Evolutionary conservation across 2,797 vertebrate species (phyloP).

Genomic region (Smutsia gigantea): DNA sequence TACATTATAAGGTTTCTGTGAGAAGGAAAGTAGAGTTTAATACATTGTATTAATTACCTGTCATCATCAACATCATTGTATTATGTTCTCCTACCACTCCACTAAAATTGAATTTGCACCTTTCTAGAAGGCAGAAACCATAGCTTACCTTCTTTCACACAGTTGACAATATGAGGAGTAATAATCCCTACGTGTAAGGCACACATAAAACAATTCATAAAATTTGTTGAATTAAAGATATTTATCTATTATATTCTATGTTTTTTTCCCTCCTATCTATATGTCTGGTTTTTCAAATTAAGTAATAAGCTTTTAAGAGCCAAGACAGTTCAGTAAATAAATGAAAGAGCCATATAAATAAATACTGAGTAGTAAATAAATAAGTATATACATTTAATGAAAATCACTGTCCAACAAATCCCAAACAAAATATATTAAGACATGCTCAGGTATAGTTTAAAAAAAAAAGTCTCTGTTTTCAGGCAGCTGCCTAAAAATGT

Average conservation of each 20-base stretch:
- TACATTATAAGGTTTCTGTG: not conserved
- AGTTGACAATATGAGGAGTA: not conserved
- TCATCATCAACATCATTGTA: not conserved
- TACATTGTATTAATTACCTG: not conserved
- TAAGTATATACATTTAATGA: not conserved
- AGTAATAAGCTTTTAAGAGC: constrained; percentile 9
- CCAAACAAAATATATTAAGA: not conserved
- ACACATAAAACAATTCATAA: not conserved
- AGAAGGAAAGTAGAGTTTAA: not conserved
- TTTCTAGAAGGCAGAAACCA: not conserved
- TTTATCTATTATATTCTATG: not conserved
- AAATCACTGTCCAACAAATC: constrained; percentile 1
- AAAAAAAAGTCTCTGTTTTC: not conserved
- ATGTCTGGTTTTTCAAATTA: constrained; percentile 21
- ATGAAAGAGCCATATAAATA: not conserved
- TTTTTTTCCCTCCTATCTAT: not conserved
- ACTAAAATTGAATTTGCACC: not conserved
- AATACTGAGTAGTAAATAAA: constrained; percentile 11
- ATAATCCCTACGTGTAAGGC: not conserved
- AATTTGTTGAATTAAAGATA: constrained; percentile 46
- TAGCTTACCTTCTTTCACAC: not conserved
- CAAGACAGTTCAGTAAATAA: not conserved
- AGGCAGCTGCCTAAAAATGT: not conserved
- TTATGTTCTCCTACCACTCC: not conserved
- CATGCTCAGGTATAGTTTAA: not conserved